phyloP scores from a whole-genome alignment of 2,888 invertebrate genomes.

The Chloromyia formosa region DNA sequence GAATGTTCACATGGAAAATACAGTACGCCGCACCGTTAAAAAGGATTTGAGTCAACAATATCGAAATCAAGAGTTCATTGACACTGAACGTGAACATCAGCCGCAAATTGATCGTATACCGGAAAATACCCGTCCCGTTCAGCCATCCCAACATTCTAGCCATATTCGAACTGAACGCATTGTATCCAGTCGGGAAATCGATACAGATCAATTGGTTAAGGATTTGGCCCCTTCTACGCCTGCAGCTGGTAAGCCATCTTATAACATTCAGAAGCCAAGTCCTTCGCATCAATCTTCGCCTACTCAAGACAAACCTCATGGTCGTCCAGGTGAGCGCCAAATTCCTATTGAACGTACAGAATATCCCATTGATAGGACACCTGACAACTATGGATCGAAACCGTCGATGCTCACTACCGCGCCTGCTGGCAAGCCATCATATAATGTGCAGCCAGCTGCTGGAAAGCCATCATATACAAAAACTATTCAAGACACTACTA shows the following conservation, averaged over 20 bases:
- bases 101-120: conserved; percentile 46
- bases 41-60: conserved; percentile 52
- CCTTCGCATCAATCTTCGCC: background rate
- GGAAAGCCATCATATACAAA: conserved; percentile 29
- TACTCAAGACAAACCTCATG: background rate
- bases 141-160: background rate
- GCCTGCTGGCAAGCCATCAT: conserved; percentile 40
- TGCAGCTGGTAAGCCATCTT: conserved; percentile 36
- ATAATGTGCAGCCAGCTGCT: conserved; percentile 18
- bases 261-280: background rate
- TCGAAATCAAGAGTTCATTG: conserved; percentile 51
- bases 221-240: background rate
- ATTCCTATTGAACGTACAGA: conserved; percentile 18
- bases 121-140: conserved; percentile 42
- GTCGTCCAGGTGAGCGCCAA: background rate
- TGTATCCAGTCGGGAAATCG: conserved; percentile 22
- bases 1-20: conserved; percentile 39
- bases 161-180: conserved; percentile 27
- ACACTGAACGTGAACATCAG: conserved; percentile 51
- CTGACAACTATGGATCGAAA: background rate
- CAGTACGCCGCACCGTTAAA: conserved; percentile 50
- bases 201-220: background rate
- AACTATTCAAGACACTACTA: background rate
- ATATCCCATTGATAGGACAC: conserved; percentile 13
- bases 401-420: background rate